A percentile compares a stretch with the other conserved stretches of the same genome.
Conservation (phyloP, 2,113 vertebrate species). For the Platanista minor region DNA sequence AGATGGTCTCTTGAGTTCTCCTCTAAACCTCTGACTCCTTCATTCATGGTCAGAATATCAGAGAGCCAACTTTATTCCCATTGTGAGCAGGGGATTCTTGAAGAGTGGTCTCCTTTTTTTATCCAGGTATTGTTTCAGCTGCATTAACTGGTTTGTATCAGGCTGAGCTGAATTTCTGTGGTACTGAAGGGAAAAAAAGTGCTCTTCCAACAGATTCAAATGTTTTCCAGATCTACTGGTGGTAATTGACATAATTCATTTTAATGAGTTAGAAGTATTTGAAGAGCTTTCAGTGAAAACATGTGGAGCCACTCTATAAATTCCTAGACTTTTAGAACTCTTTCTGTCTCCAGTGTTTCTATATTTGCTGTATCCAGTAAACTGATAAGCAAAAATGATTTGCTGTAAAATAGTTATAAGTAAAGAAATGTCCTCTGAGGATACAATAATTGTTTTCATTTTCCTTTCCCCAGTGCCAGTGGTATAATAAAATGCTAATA, state of each 20-base stretch:
- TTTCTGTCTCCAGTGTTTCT: slow-evolving; percentile 68
- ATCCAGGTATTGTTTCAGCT: not conserved
- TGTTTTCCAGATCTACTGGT: slow-evolving; percentile 58
- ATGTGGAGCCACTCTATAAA: slow-evolving; percentile 58
- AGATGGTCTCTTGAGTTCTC: not conserved
- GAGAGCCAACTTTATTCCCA: not conserved
- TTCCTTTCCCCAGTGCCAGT: slow-evolving; percentile 75
- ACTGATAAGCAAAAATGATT: slow-evolving; percentile 76
- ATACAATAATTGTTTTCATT: slow-evolving; percentile 84
- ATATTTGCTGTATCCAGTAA: slow-evolving; percentile 60
- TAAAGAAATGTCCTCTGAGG: slow-evolving; percentile 80
- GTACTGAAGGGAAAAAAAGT: not conserved
- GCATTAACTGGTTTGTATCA: not conserved
- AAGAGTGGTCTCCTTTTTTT: not conserved
- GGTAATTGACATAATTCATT: slow-evolving; percentile 67
- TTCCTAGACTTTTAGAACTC: slow-evolving; percentile 73
- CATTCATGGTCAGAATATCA: not conserved
- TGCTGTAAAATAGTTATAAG: slow-evolving; percentile 80
- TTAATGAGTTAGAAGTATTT: slow-evolving; percentile 61
- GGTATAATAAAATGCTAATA: slow-evolving; percentile 88
- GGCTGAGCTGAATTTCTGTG: slow-evolving; percentile 4
- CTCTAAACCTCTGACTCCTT: not conserved
- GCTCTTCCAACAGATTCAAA: slow-evolving; percentile 50
- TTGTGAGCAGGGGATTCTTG: not conserved
- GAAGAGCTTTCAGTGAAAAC: slow-evolving; percentile 67